Evolutionary conservation across 1,140 invertebrate species (phyloP).

Genomic region (Penaeus vannamei): DNA sequence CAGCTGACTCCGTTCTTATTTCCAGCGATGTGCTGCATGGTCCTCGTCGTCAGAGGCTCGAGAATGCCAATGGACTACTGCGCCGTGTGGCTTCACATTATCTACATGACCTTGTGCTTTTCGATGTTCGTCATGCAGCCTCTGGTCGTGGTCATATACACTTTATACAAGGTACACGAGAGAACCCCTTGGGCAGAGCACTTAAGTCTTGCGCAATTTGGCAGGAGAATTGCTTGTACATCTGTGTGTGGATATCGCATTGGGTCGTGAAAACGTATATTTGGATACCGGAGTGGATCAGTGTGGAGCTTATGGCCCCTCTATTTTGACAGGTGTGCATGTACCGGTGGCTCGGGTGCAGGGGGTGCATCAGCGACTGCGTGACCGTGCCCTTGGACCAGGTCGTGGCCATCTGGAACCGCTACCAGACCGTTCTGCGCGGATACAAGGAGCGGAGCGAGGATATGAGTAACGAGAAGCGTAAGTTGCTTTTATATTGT

Average conservation of each 20-base stretch:
- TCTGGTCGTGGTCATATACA: slow-evolving; percentile 62
- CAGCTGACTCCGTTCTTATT: not conserved
- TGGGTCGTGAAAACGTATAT: too few species aligned
- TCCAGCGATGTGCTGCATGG: slow-evolving; percentile 61
- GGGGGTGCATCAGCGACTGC: slow-evolving; percentile 61
- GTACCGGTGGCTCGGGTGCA: slow-evolving; percentile 60
- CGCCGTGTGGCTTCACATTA: slow-evolving; percentile 63
- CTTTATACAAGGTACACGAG: slow-evolving; percentile 61
- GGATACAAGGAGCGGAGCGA: not conserved
- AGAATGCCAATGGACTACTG: slow-evolving; percentile 65
- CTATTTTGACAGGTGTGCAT: slow-evolving; percentile 57
- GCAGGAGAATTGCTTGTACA: too few species aligned
- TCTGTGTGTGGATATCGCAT: too few species aligned
- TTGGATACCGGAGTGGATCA: too few species aligned
- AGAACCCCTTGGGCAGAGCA: not conserved
- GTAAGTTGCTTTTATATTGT: not conserved
- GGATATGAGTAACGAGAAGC: slow-evolving; percentile 35
- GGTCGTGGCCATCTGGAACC: slow-evolving; percentile 63
- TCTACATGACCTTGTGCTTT: slow-evolving; percentile 63
- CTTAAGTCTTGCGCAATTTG: too few species aligned
- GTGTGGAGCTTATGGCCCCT: too few species aligned
- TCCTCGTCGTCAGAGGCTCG: slow-evolving; percentile 51
- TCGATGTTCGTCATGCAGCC: slow-evolving; percentile 65
- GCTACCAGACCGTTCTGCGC: slow-evolving; percentile 54
- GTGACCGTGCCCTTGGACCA: slow-evolving; percentile 64